Base-by-base conservation (phyloP, 2,113 vertebrate genomes). In the Chaetorhynchus papuensis region DNA sequence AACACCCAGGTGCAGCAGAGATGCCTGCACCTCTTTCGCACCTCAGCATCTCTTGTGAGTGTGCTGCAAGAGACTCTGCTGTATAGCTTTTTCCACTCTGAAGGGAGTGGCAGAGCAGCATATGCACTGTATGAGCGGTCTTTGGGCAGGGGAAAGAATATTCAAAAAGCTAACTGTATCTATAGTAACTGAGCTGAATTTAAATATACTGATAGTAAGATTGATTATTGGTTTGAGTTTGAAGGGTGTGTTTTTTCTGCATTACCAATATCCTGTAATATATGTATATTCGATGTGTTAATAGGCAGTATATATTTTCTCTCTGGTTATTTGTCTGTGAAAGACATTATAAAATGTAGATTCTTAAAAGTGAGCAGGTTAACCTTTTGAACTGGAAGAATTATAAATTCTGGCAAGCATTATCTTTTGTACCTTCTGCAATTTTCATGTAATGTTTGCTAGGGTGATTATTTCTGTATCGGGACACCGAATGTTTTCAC, bases 91-190 rank as follows among this genome's bases (percentile, higher is more conserved):
- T 63, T 41, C 47, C 28, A 54, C 77, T 65, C 21, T 39, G 9
- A 37, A 77, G 93, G 96, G 91, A 89, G 91, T 89, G 90, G 94
- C 92, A 86, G 91, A n/a, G 65, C 63, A 83, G 33, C 18, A 11
- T 72, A 65, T 30, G 7, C 68, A 41, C 5, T 52, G 3, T 39
- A 7, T 5, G 20, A 83, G 31, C 30, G 27, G 31, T 72, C 59
- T 71, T 78, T 81, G 54, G 33, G 54, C 26, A 26, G 31, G n/a
- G 78, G 44, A 30, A 65, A 44, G 59, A 75, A 76, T 89, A 61
- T 56, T 75, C 10, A 3, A 63, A 65, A 59, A 65, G 23, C 42
- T 50, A 27, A 41, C 49, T 79, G 50, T 31, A 42, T 28, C 12
- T 77, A 26, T 61, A 21, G 50, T 42, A 76, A 74, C 65, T 72